Conservation (phyloP, 2,888 invertebrate species). For the Euplagia quadripunctaria region DNA sequence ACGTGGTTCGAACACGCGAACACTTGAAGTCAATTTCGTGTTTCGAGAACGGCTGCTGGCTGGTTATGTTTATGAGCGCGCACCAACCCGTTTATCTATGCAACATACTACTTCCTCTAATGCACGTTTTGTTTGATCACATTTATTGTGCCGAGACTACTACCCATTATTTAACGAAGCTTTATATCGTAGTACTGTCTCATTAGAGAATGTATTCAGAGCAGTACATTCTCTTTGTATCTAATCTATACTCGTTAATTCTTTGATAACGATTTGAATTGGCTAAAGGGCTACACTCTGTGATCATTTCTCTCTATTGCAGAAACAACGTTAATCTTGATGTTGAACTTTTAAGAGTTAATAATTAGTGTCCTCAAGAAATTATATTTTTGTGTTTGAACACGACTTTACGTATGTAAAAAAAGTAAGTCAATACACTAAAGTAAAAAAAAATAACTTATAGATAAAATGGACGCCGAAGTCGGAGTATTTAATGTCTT, state of each 20-base stretch:
- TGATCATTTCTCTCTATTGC: conserved; percentile 38
- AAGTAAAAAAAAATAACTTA: conserved; percentile 23
- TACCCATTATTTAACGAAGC: conserved; percentile 73
- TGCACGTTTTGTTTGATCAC: conserved; percentile 80
- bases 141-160: conserved; percentile 74
- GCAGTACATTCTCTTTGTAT: conserved; percentile 65
- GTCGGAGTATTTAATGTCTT: conserved; percentile 83
- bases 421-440: conserved; percentile 35
- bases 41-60: conserved; percentile 67
- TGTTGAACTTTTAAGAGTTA: background rate
- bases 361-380: background rate
- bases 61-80: conserved; percentile 74
- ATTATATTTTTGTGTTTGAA: background rate
- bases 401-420: conserved; percentile 50
- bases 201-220: conserved; percentile 76
- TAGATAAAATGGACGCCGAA: conserved; percentile 66
- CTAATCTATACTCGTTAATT: conserved; percentile 61
- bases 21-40: conserved; percentile 73
- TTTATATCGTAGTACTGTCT: conserved; percentile 71
- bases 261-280: conserved; percentile 63
- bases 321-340: conserved; percentile 28
- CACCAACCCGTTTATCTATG: conserved; percentile 75
- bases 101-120: conserved; percentile 80
- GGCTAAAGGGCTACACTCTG: conserved; percentile 34
- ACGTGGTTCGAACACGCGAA: conserved; percentile 76